Base-by-base conservation (phyloP, 2,113 vertebrate genomes). In the Oxyura jamaicensis region DNA sequence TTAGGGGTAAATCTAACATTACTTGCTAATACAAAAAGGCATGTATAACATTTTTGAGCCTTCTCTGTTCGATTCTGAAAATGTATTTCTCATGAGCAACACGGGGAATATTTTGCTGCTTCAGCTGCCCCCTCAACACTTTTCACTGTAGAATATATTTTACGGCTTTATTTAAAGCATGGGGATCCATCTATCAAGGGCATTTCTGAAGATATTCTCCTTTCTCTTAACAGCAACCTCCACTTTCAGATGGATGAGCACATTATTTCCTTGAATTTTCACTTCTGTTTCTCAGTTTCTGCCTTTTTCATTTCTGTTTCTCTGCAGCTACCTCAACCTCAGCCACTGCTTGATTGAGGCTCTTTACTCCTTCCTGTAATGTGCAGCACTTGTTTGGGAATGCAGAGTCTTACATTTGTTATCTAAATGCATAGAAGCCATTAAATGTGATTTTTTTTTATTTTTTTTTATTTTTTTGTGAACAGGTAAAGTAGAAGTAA, bases 191-290 rank as follows among this genome's bases (percentile, higher is more conserved):
- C 28, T 83, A 14, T 79, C 65, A 87, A 66, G 48, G n/a, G 13
- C 29, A 78, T 92, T 95, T 93, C 90, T 90, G 76, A 92, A 83
- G 21, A 44, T 88, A 74, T 80, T 95, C 83, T 91, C 53, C 44
- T 86, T 92, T 59, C 21, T 75, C 91, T 69, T 80, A 81, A 81
- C n/a, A 87, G 56, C 8, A 62, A 0, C 21, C 35, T 93, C 48
- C 29, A 56, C 18, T 69, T n/a, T 84, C 23, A 53, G 26, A 55
- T 60, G 36, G 60, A 86, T 68, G 53, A 93, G 31, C 19, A 25
- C 31, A 29, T 63, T 87, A 68, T 92, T 92, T 90, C 39, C 44
- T 79, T 44, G 55, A 46, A 35, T 69, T 95, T 93, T 82, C 44
- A 50, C 33, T 93, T 13, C 12, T 36, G 6, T 68, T 80, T 89